Conservation (phyloP, 1,140 invertebrate genomes). For the Tyrophagus putrescentiae region DNA sequence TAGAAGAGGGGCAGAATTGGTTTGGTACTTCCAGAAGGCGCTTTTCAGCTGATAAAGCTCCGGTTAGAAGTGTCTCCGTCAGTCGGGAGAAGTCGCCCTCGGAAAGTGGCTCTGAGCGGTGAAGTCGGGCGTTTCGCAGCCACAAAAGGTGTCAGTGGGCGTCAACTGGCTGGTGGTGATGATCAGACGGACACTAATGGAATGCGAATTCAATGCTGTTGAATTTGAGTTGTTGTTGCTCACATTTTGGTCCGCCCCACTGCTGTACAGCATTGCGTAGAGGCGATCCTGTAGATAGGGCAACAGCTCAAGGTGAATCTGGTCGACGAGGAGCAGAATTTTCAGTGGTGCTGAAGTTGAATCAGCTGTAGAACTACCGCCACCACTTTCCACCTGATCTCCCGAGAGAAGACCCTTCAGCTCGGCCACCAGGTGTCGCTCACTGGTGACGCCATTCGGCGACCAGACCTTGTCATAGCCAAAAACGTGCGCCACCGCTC, state of each 20-base stretch:
- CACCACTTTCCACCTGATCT: neutral
- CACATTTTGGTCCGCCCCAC: neutral
- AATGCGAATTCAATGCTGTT: neutral
- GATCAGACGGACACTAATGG: slow-evolving; percentile 10
- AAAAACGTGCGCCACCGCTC: slow-evolving; percentile 8
- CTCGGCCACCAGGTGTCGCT: slow-evolving; percentile 20
- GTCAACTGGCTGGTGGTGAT: neutral
- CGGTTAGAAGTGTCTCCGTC: neutral
- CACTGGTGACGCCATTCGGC: neutral
- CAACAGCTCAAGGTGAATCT: slow-evolving; percentile 20
- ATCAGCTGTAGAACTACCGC: no score
- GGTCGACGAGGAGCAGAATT: slow-evolving; percentile 19
- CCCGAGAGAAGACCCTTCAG: neutral
- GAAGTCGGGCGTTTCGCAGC: neutral
- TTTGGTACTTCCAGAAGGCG: neutral
- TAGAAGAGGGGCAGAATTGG: neutral
- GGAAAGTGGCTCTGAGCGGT: neutral
- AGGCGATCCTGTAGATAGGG: slow-evolving; percentile 13
- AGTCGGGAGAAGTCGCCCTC: neutral
- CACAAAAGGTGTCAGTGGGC: slow-evolving; percentile 7
- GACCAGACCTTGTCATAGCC: slow-evolving; percentile 21
- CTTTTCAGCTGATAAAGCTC: neutral
- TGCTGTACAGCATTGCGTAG: neutral
- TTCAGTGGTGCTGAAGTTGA: no score
- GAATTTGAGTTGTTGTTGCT: neutral